Evolutionary conservation across 2,797 vertebrate species (phyloP), one percentile per base, ranked within the genome.

Genomic region (Chanos chanos): DNA sequence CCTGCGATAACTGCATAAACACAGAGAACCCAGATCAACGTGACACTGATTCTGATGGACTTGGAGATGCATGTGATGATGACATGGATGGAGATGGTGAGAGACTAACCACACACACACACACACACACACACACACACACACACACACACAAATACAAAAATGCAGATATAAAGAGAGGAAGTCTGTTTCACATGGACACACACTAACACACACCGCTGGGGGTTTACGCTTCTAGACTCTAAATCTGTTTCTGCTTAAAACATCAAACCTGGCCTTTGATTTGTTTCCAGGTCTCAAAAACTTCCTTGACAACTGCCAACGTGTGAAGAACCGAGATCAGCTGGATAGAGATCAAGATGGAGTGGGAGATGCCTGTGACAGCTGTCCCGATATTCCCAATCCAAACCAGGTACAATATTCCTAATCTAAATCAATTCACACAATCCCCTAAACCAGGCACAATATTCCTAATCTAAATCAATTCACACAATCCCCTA

Each of bases 71-170:
- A 72, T 99, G 96, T 24, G 96, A 99, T 41, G 93, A 99, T 7
- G 97, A 99, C 87, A 98, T 98, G 91, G 97, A 99, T 60, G 93
- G 94, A 77, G 97, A 99, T n/a, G 94, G 96, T 98, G 55, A 58
- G 81, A 68, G 19, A 58, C 41, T 27, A 33, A 9, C 15, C 22
- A 21, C 8, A 77, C 19, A 71, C 34, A 62, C 56, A 70, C 27
- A 58, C 70, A 61, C 22, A 58, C 40, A 66, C 16, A 70, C 68
- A 66, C n/a, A 70, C 64, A 56, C 60, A 6, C 4, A 48, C 55
- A 9, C 61, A 66, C 73, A 81, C 15, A 22, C 6, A 37, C 12
- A 8, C 34, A 22, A 16, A 5, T n/a, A 4, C 15, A 31, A 30
- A 6, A 45, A 10, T 18, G 22, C 19, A 12, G n/a, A 5, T 15